A percentile compares a stretch with the other conserved stretches of the same genome.
Evolutionary conservation across 2,888 invertebrate genomes (phyloP).

Genomic region (Zaprionus lineosus): DNA sequence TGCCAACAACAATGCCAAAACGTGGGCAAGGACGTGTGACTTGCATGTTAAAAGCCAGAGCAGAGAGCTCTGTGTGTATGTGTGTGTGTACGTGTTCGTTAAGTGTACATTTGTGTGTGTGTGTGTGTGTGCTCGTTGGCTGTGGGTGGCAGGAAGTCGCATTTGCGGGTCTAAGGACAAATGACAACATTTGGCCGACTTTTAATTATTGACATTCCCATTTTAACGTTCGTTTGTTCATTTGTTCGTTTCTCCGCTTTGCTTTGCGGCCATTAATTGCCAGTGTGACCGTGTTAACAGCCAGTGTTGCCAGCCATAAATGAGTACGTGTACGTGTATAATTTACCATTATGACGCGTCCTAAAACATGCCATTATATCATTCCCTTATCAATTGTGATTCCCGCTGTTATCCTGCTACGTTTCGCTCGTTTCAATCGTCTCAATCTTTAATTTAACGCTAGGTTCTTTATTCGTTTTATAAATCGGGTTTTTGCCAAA

Average conservation of each 20-base stretch:
- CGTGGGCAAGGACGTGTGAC: constrained; percentile 71
- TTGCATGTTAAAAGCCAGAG: constrained; percentile 66
- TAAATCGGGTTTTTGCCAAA: too few relatives aligned
- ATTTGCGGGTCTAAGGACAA: constrained; percentile 40
- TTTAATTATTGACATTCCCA: constrained; percentile 74
- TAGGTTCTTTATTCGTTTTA: too few relatives aligned
- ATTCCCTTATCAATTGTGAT: too few relatives aligned
- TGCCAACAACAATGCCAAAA: constrained; percentile 58
- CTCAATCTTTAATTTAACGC: too few relatives aligned
- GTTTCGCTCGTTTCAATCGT: too few relatives aligned
- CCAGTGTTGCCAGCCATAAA: constrained; percentile 3
- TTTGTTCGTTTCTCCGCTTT: constrained; percentile 4
- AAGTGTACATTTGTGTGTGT: constrained; percentile 9
- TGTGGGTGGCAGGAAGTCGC: constrained; percentile 40
- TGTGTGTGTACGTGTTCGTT: constrained; percentile 3
- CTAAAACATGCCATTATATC: too few relatives aligned
- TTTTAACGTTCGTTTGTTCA: constrained; percentile 10
- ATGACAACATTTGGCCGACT: constrained; percentile 77
- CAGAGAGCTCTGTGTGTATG: constrained; percentile 13
- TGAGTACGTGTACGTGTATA: neutral
- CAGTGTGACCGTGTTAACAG: constrained; percentile 33
- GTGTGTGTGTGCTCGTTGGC: constrained; percentile 2
- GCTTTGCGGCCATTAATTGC: constrained; percentile 33
- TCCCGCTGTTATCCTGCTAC: too few relatives aligned
- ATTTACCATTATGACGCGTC: constrained; percentile 10